Evolutionary conservation across 2,888 invertebrate species (phyloP), one percentile per base, ranked within the genome.

Genomic region (Ischnus inquisitorius): DNA sequence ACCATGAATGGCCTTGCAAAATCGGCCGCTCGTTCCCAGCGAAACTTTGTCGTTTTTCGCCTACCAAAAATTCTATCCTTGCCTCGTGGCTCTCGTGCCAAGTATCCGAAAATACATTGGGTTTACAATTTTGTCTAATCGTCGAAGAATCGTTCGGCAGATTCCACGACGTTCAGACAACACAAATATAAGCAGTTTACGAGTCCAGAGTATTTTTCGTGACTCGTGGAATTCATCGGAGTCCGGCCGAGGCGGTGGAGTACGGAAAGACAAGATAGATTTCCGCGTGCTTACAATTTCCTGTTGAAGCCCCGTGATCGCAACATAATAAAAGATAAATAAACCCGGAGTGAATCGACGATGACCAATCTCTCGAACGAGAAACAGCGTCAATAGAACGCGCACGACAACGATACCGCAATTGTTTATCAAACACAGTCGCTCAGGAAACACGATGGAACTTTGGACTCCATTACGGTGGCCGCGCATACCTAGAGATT

Each of bases 81-180:
- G 16, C 19, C 19, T 48, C 28, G n/a, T 12, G 79, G 34, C 79
- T 5, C 46, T 67, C 57, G 74, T 48, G 34, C 46, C 72, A 78
- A 43, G 41, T 3, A 25, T 69, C 46, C 54, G n/a, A 67, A 67
- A 77, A 77, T 77, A 67, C 19, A 51, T 67, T 67, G 34, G 34
- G 34, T 25, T 67, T 41, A 14, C 16, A 41, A 41, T 43, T 76
- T 77, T 43, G 34, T 68, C 67, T 77, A 77, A 77, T 77, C 65
- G n/a, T 28, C 22, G 54, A 34, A 60, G 16, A 46, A 76, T 76
- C 57, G 34, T 43, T 62, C 41, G 16, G 16, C 19, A 57, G 25
- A 57, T 43, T 67, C 43, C 67, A 51, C 57, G 54, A 34, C 8
- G 1, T 46, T 39, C 39, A 51, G 4, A 12, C 14, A 57, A 57